Percentiles rank a stretch among this genome's conserved stretches.
These are phyloP conservation scores for Trisateles emortualis DNA, from an alignment of 2,888 invertebrate species.

Conservation along the genomic window DNA sequence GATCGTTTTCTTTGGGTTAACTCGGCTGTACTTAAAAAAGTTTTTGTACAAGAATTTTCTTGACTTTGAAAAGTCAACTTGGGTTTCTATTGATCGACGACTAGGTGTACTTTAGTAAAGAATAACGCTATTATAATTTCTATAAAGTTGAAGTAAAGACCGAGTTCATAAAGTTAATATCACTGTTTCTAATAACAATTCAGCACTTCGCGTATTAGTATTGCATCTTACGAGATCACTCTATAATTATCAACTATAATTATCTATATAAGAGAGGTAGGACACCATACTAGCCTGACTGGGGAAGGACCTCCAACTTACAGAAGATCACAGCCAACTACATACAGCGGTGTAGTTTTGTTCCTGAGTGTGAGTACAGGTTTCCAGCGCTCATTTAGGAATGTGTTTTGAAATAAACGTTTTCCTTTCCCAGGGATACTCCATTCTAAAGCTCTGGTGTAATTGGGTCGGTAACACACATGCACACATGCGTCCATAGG, in stretches of 20 bases:
- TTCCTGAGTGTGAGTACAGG: too few species aligned
- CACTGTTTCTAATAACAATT: conserved; percentile 41
- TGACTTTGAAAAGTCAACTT: conserved; percentile 26
- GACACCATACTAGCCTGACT: too few species aligned
- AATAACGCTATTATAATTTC: conserved; percentile 26
- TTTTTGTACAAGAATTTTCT: conserved; percentile 20
- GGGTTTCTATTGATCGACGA: conserved; percentile 7
- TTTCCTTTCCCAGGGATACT: too few species aligned
- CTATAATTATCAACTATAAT: neutral
- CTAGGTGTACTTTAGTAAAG: conserved; percentile 15
- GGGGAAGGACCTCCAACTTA: too few species aligned
- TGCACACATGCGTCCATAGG: too few species aligned
- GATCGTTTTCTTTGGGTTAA: neutral
- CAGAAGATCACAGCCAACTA: too few species aligned
- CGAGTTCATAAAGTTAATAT: conserved; percentile 41
- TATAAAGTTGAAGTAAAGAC: conserved; percentile 31
- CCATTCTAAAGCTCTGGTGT: too few species aligned
- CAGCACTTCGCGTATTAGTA: conserved; percentile 17
- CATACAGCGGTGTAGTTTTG: neutral
- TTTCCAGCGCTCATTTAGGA: too few species aligned
- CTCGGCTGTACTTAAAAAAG: conserved; percentile 23
- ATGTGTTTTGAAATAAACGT: too few species aligned
- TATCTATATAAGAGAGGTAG: too few species aligned
- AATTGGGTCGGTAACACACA: too few species aligned
- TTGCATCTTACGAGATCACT: conserved; percentile 7